Evolutionary conservation across 2,113 vertebrate genomes (phyloP), one percentile per base, ranked within the genome.

Genomic region (Pongo pygmaeus): DNA sequence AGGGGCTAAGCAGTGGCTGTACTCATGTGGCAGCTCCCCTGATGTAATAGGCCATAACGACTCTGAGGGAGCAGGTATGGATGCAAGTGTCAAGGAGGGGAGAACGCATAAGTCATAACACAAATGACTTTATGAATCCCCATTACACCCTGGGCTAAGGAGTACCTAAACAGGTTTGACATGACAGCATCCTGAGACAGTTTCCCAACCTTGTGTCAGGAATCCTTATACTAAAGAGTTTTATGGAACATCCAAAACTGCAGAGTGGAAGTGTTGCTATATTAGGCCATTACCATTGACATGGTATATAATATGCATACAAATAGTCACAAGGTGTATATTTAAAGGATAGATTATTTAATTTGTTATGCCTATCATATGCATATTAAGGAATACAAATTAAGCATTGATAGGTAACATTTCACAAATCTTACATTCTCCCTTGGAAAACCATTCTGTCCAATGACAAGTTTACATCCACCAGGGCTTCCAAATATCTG

Each of bases 1-100:
- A 48, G 85, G 94, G 72, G 91, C 95, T 90, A 70, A 92, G 88
- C 2, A 4, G 70, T 5, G 83, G 18, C 0, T 6, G 64, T 32
- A 55, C 52, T 43, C n/a, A 8, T 30, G 59, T 94, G 96, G 96
- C 95, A 96, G 97, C 90, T 70, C 2, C 75, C n/a, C 90, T 97
- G 97, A 97, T 97, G 83, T 98, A 97, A 98, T 97, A 83, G 97
- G 95, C 81, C 77, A 40, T 97, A 98, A 98, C 0, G 87, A 97
- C 87, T 40, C 83, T 2, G 48, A 86, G 46, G 55, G 38, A 90
- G 84, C 96, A 90, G 91, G 40, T 77, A 64, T 25, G 40, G 48
- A 67, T 46, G 32, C 16, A 0, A 64, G 80, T 81, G 95, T 97
- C 96, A 96, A 87, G 81, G 86, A 97, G 30, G 1, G 18, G n/a